phyloP scores from a whole-genome alignment of 2,888 invertebrate species.

The Octodonta nipae region DNA sequence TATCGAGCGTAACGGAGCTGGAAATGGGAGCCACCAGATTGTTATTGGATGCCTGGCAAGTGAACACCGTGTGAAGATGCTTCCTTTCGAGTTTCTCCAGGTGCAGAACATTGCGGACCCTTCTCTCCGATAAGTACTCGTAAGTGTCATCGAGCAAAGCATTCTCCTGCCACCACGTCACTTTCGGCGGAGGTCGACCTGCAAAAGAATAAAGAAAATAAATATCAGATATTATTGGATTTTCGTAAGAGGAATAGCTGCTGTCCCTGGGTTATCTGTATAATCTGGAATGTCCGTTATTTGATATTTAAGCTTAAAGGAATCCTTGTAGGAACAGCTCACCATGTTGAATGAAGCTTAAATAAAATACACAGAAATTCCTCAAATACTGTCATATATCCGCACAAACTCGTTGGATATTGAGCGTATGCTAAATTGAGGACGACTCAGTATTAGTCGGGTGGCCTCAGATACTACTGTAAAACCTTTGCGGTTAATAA shows the following conservation, averaged over 20 bases:
- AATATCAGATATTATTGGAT: not conserved
- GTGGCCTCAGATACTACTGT: too few relatives aligned
- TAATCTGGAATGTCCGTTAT: too few relatives aligned
- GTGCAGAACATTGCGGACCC: conserved; percentile 55
- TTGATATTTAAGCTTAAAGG: conserved; percentile 1
- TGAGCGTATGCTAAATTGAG: too few relatives aligned
- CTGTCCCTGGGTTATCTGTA: too few relatives aligned
- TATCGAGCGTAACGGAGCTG: conserved; percentile 52
- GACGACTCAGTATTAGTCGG: too few relatives aligned
- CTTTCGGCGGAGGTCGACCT: conserved; percentile 62
- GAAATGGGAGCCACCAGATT: conserved; percentile 54
- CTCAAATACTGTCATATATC: too few relatives aligned
- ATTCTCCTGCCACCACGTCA: conserved; percentile 68
- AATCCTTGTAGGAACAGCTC: too few relatives aligned
- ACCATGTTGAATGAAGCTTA: too few relatives aligned
- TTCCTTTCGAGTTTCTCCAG: conserved; percentile 54
- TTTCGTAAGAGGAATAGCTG: not conserved
- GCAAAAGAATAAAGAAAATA: conserved; percentile 12
- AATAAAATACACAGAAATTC: too few relatives aligned
- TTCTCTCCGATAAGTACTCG: conserved; percentile 50
- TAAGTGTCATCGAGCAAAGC: conserved; percentile 57
- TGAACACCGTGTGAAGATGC: conserved; percentile 52
- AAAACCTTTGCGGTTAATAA: too few relatives aligned
- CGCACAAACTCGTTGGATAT: too few relatives aligned
- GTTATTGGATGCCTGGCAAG: conserved; percentile 63